Base-by-base conservation (phyloP, 2,113 vertebrate genomes). In the Oreochromis niloticus region DNA sequence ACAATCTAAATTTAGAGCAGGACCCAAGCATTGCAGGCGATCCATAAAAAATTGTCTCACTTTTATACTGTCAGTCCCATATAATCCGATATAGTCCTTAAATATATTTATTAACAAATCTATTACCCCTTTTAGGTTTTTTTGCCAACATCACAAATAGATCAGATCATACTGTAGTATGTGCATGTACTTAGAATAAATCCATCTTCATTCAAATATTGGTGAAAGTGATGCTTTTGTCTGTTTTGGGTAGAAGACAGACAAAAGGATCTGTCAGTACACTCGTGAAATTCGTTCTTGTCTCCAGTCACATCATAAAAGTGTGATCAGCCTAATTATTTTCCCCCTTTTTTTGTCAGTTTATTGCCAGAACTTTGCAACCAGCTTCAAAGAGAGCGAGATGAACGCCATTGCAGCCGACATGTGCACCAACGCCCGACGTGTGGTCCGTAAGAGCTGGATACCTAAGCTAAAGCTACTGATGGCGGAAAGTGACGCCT, bases 311-410 rank as follows among this genome's bases (percentile, higher is more conserved):
- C 73, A 50, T 32, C 46, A 9, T 78, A 32, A 78, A 78, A 78
- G 43, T 78, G 27, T 17, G 1, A 43, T 43, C 27, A 34, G 14
- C 22, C 16, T 81, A n/a, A 81, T 11, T 22, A 22, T 71, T n/a
- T 12, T 12, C 43, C 22, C 32, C 2, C 9, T 59, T 27, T 9
- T 13, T 24, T 0, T 24, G 4, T 9, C 95, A 99, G 98, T 98
- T 96, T 99, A 99, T 97, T 98, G 98, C 96, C 98, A 99, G 97
- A 99, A 98, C 94, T 99, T 99, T 22, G 98, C 98, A 68, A 98
- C 98, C 30, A 99, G 98, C 96, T 99, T 99, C 97, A 98, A 98
- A 94, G 98, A 99, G 95, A 99, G 98, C 3, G 98, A 99, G 95
- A 99, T 99, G 98, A 99, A 99, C 1, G 98, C 98, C 92, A 99